Conservation (phyloP, 2,888 invertebrate genomes). For the Margaritifera margaritifera region DNA sequence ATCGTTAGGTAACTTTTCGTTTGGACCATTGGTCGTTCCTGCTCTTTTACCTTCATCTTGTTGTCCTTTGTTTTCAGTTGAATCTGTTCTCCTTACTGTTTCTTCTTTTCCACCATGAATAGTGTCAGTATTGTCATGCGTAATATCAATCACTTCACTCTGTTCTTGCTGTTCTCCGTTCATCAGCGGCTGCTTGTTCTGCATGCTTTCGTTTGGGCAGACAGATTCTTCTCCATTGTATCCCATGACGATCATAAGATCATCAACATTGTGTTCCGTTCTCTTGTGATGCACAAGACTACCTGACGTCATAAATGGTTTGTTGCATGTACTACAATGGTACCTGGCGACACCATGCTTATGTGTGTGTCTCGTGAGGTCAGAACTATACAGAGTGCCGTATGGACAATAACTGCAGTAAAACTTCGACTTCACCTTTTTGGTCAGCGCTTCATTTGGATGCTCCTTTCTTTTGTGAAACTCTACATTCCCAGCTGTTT, state of each 20-base stretch:
- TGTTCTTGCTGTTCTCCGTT: neutral
- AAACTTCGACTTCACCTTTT: slow-evolving; percentile 13
- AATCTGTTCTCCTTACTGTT: neutral
- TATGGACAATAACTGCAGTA: slow-evolving; percentile 34
- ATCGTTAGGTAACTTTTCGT: neutral
- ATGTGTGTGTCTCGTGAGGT: slow-evolving; percentile 31
- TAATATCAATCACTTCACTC: neutral
- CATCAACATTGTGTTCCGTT: slow-evolving; percentile 22
- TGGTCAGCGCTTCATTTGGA: slow-evolving; percentile 15
- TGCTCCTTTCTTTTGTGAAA: slow-evolving; percentile 37
- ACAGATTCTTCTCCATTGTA: slow-evolving; percentile 13
- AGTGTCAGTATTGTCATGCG: slow-evolving; percentile 1
- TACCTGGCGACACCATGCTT: slow-evolving; percentile 36
- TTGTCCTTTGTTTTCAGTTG: neutral
- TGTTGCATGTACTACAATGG: slow-evolving; percentile 37
- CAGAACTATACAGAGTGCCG: slow-evolving; percentile 26
- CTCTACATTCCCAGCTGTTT: slow-evolving; percentile 32
- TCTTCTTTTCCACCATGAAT: slow-evolving; percentile 6
- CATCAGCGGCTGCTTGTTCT: neutral
- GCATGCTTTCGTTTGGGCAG: neutral
- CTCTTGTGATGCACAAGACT: slow-evolving; percentile 39
- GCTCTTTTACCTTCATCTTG: neutral
- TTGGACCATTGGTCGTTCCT: neutral
- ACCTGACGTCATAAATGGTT: slow-evolving; percentile 38
- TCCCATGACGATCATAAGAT: slow-evolving; percentile 10